These are phyloP conservation scores for Onchidella celtica DNA, from an alignment of 2,888 invertebrate genomes.

Conservation along the genomic window DNA sequence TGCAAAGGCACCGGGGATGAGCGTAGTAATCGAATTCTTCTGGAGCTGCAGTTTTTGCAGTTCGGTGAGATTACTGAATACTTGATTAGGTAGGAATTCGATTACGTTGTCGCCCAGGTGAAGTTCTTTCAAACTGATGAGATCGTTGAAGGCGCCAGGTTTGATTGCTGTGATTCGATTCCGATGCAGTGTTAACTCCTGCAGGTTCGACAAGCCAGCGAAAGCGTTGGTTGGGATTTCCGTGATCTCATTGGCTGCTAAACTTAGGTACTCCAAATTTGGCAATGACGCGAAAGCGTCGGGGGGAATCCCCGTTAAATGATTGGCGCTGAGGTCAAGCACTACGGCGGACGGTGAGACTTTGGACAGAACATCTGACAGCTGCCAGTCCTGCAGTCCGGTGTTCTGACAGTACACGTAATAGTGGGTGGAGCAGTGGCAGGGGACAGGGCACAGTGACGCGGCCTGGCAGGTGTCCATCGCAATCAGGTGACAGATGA, in stretches of 20 bases:
- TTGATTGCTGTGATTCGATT: slow-evolving; percentile 57
- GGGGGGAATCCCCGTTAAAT: slow-evolving; percentile 43
- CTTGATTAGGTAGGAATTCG: not conserved
- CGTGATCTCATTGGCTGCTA: slow-evolving; percentile 56
- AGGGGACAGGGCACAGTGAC: slow-evolving; percentile 60
- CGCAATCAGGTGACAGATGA: not conserved
- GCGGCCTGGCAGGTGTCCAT: not conserved
- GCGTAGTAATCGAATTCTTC: slow-evolving; percentile 6
- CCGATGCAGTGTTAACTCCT: slow-evolving; percentile 56
- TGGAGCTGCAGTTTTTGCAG: slow-evolving; percentile 47
- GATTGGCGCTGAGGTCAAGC: slow-evolving; percentile 63
- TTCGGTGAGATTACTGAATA: slow-evolving; percentile 40
- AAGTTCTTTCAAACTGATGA: slow-evolving; percentile 57
- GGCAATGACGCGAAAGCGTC: slow-evolving; percentile 55
- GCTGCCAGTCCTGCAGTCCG: slow-evolving; percentile 53
- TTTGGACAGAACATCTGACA: slow-evolving; percentile 50
- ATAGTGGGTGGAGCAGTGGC: slow-evolving; percentile 60
- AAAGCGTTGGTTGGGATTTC: slow-evolving; percentile 52
- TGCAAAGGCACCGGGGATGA: slow-evolving; percentile 26
- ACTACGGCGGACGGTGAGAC: slow-evolving; percentile 61
- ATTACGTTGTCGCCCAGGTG: slow-evolving; percentile 49
- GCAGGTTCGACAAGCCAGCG: slow-evolving; percentile 52
- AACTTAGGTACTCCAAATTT: slow-evolving; percentile 56
- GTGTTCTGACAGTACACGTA: slow-evolving; percentile 65
- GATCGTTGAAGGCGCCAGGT: slow-evolving; percentile 50